Evolutionary conservation across 2,113 vertebrate species (phyloP).

Genomic region (Heliornis fulica): DNA sequence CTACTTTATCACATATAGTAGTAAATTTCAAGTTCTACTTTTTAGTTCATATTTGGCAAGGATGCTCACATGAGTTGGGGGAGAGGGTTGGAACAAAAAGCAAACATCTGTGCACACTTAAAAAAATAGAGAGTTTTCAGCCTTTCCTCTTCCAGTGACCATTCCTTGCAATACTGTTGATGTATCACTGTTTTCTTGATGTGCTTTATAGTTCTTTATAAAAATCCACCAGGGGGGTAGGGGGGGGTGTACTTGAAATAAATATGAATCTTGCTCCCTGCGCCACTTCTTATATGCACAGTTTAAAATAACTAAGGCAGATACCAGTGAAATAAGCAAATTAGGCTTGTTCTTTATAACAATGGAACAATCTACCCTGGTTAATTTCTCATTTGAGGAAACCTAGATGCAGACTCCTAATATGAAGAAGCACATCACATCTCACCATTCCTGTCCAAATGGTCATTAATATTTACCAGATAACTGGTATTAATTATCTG

Average conservation of each 20-base stretch:
- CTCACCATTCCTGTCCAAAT: neutral
- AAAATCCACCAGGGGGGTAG: accelerated
- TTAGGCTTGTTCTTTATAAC: neutral
- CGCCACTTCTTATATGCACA: neutral
- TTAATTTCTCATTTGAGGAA: neutral
- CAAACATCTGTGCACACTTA: neutral
- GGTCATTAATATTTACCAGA: neutral
- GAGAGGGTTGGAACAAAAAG: neutral
- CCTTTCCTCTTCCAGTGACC: neutral
- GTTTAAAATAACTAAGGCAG: neutral
- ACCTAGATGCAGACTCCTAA: neutral
- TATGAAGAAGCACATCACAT: neutral
- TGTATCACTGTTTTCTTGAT: neutral
- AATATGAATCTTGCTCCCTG: neutral
- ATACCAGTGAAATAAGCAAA: neutral
- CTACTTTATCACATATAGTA: neutral
- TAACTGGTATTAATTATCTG: neutral
- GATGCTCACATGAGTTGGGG: neutral
- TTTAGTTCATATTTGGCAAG: neutral
- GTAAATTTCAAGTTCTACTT: neutral
- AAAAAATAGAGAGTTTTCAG: neutral
- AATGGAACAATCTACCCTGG: neutral
- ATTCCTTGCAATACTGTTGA: neutral
- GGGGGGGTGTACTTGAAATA: neutral
- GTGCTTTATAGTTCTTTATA: neutral